These are phyloP conservation scores for Drosophila oshimai DNA, from an alignment of 1,140 invertebrate genomes.

Conservation along the genomic window DNA sequence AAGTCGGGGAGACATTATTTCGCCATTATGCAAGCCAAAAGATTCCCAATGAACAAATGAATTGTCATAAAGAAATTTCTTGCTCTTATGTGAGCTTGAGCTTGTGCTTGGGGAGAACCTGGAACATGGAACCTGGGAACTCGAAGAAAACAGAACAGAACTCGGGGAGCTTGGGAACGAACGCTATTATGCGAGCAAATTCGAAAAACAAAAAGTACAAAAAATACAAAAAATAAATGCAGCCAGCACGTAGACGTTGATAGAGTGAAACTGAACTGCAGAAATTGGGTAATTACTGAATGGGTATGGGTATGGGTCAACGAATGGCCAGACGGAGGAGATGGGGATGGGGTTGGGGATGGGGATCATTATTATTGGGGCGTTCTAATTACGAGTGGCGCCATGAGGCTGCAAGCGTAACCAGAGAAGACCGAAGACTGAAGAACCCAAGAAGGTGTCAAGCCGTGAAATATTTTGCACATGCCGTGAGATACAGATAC, in stretches of 20 bases:
- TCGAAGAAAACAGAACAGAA: neutral
- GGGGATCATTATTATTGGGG: slow-evolving; percentile 2
- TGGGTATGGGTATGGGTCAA: slow-evolving; percentile 20
- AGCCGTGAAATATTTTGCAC: slow-evolving; percentile 18
- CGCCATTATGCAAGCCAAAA: slow-evolving; percentile 40
- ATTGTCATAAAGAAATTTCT: slow-evolving; percentile 37
- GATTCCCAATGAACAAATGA: slow-evolving; percentile 43
- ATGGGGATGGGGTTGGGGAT: no score
- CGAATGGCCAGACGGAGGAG: slow-evolving; percentile 6
- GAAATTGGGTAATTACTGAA: slow-evolving; percentile 60
- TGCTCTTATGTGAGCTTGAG: slow-evolving; percentile 29
- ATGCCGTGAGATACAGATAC: slow-evolving; percentile 48
- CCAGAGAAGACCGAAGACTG: slow-evolving; percentile 53
- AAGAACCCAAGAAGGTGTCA: slow-evolving; percentile 18
- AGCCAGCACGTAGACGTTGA: slow-evolving; percentile 53
- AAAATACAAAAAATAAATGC: slow-evolving; percentile 18
- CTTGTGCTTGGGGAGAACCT: neutral
- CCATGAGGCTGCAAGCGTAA: slow-evolving; percentile 61
- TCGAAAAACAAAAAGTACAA: slow-evolving; percentile 7
- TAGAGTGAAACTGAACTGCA: slow-evolving; percentile 31
- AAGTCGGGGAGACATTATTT: slow-evolving; percentile 7
- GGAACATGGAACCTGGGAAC: neutral
- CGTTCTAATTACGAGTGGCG: slow-evolving; percentile 67
- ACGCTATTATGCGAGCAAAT: slow-evolving; percentile 46
- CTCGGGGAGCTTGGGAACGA: slow-evolving; percentile 23